Percentiles rank a stretch among this genome's conserved stretches.
Conservation (phyloP, 1,140 invertebrate species). For the Andricus grossulariae region DNA sequence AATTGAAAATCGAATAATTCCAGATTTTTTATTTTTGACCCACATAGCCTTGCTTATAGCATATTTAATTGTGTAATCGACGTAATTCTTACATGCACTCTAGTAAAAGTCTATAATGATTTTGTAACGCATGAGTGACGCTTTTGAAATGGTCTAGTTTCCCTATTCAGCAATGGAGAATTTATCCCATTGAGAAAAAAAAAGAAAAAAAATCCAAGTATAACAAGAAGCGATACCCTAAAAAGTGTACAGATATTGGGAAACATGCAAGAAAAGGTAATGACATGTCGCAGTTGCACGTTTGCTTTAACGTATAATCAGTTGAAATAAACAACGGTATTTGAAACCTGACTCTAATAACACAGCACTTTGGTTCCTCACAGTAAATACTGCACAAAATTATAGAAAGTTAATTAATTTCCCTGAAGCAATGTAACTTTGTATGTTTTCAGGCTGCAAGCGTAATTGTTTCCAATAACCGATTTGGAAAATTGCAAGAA, state of each 20-base stretch:
- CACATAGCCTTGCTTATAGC: too few species aligned
- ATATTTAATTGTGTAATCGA: too few species aligned
- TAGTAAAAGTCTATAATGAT: neutral
- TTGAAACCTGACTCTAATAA: constrained; percentile 7
- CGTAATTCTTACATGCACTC: too few species aligned
- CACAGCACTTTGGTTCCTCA: neutral
- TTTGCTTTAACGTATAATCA: neutral
- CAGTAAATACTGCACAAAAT: neutral
- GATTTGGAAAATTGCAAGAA: too few species aligned
- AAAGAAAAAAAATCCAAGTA: neutral
- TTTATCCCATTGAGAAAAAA: neutral
- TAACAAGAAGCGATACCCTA: neutral
- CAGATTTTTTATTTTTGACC: too few species aligned
- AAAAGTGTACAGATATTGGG: neutral
- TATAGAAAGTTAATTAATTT: neutral
- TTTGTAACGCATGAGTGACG: constrained; percentile 1
- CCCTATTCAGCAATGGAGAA: neutral
- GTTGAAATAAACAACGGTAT: neutral
- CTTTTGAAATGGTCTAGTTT: neutral
- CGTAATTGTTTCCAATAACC: too few species aligned
- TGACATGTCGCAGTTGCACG: neutral
- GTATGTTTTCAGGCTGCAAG: too few species aligned
- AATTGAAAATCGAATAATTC: too few species aligned
- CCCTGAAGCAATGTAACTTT: too few species aligned
- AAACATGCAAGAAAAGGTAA: neutral